Evolutionary conservation across 2,888 invertebrate species (phyloP), one percentile per base, ranked within the genome.

Genomic region (Tinea semifulvella): DNA sequence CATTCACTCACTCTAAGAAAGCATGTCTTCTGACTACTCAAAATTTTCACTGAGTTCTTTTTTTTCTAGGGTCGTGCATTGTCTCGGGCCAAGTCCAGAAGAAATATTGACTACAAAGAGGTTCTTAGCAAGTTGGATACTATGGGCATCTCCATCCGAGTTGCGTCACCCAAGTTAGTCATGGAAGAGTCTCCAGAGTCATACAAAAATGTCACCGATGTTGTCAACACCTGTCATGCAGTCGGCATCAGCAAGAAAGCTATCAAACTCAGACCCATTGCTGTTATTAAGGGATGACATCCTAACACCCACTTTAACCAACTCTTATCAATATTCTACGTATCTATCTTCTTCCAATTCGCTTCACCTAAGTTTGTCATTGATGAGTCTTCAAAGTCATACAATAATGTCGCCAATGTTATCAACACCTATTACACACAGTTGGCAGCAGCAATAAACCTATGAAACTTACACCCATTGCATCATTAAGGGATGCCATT

Each of bases 181-280:
- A 99, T 99, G 98, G 99, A 99, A 79, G 99, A 99, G 82, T 96
- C 99, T 3, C 99, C 99, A 0, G 97, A 98, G 63, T 98, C 98
- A 0, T 99, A 99, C 72, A 99, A 99, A 77, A 96, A 99, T 81
- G 99, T 99, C 0, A 98, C 97, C 0, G 99, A 99, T 81, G 99
- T 99, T 6, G 99, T 99, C 0, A 88, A 99, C 67, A 99, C 99
- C 2, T 99, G 99, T 60, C 97, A 99, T 67, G 90, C 89, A 16
- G 99, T 96, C 26, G 98, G 98, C 11, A 97, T 99, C 47, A 97
- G 97, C 61, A 94, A 95, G 65, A 99, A 98, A 68, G 89, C 94
- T 58, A 92, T 99, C 28, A 98, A 99, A 75, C 82, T 99, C 57
- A 84, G 96, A 55, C 99, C 99, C 0, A 96, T 99, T 62, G 99